These are phyloP conservation scores for Mesitornis unicolor DNA, from an alignment of 2,113 vertebrate genomes.

Conservation along the genomic window DNA sequence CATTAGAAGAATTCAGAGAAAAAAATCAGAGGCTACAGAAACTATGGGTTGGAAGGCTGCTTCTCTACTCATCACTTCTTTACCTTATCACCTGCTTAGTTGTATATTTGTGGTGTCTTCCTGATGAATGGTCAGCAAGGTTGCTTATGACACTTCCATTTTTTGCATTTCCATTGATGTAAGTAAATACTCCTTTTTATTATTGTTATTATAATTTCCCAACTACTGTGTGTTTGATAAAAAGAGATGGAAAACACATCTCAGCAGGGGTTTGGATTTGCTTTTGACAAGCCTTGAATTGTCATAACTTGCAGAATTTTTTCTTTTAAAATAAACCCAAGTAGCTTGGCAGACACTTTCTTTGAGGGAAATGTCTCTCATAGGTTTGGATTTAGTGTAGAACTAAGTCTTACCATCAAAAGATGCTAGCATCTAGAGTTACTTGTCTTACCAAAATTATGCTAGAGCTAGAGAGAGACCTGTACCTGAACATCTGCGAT, in stretches of 20 bases:
- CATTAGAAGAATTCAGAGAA: slow-evolving; percentile 90
- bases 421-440: background rate
- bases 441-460: background rate
- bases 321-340: background rate
- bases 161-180: slow-evolving; percentile 91
- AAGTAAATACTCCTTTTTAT: slow-evolving; percentile 74
- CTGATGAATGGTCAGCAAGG: slow-evolving; percentile 86
- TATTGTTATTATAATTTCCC: too few species aligned
- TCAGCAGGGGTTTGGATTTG: slow-evolving; percentile 1
- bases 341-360: background rate
- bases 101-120: slow-evolving; percentile 94
- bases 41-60: slow-evolving; percentile 90
- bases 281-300: background rate
- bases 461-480: background rate
- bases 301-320: slow-evolving; percentile 6
- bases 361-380: background rate
- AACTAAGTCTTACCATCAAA: background rate
- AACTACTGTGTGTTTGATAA: background rate
- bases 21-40: slow-evolving; percentile 94
- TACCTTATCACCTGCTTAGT: slow-evolving; percentile 85
- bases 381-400: background rate
- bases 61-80: slow-evolving; percentile 88
- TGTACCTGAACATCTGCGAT: background rate
- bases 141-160: slow-evolving; percentile 87
- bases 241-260: background rate